Base-by-base conservation (phyloP, 2,113 vertebrate genomes). In the Tympanuchus pallidicinctus region DNA sequence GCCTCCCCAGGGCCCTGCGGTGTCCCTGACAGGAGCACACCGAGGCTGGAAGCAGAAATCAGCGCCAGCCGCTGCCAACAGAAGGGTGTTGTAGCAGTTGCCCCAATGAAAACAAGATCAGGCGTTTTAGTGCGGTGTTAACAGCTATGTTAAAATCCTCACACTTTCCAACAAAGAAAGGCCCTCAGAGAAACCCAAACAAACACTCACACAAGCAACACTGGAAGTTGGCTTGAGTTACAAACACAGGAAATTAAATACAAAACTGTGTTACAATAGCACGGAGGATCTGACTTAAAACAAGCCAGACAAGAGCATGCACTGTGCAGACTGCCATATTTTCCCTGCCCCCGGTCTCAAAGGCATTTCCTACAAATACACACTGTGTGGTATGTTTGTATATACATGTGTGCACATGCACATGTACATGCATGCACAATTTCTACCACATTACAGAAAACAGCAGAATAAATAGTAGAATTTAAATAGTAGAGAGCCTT, bases 231-330 rank as follows among this genome's bases (percentile, higher is more conserved):
- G 94, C 95, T 96, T 82, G 91, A 93, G 87, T 95, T 96, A 96
- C 95, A 96, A 96, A 96, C 95, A 96, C 95, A 97, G 95, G 97
- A 96, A 97, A 97, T 97, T 96, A 97, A 97, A 97, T 67, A 94
- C 92, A 96, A 97, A 96, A 94, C 94, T 93, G 34, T 93, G 83
- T 87, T 95, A 96, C 94, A 97, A 97, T 95, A 96, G 96, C 85
- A 72, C 15, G 78, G 91, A 94, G 89, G 84, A 91, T 81, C 91
- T 81, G 92, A 95, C 50, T 94, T 91, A 87, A 88, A 94, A 90
- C 76, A 88, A 92, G 88, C 81, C 84, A 96, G 90, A 92, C 89
- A 92, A 93, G 86, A 94, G 93, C 83, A 92, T 79, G 86, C 71
- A 71, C 65, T 63, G 80, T 67, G 92, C 79, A 93, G 73, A 56